A percentile compares a stretch with the other conserved stretches of the same genome.
phyloP scores from a whole-genome alignment of 1,140 invertebrate species.

The Drosophila ficusphila region DNA sequence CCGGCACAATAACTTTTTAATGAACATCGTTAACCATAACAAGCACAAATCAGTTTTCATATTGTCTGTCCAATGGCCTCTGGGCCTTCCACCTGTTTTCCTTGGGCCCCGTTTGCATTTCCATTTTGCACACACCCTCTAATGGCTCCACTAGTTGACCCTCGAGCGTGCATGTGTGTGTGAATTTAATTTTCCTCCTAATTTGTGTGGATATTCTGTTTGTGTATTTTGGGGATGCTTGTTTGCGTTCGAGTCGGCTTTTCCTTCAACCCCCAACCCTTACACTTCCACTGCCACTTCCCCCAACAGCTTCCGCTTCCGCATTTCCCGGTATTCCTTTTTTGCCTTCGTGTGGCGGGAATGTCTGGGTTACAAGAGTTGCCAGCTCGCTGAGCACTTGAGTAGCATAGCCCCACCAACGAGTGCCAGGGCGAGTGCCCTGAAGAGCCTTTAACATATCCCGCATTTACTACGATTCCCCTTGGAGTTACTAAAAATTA shows the following conservation, averaged over 20 bases:
- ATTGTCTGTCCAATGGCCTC: conserved; percentile 36
- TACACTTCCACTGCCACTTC: too few relatives aligned
- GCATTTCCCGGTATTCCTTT: conserved; percentile 27
- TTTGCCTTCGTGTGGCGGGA: neutral
- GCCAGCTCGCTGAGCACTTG: conserved; percentile 66
- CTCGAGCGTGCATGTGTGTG: conserved; percentile 29
- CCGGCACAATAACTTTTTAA: conserved; percentile 49
- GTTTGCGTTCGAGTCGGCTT: conserved; percentile 19
- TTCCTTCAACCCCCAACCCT: conserved; percentile 20
- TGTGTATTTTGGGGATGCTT: conserved; percentile 31
- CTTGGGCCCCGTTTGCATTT: conserved; percentile 16
- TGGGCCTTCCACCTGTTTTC: conserved; percentile 11
- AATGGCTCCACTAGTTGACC: conserved; percentile 48
- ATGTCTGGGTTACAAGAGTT: conserved; percentile 45
- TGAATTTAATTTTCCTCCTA: conserved; percentile 68
- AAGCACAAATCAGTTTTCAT: conserved; percentile 48
- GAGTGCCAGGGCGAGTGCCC: too few relatives aligned
- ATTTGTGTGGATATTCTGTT: conserved; percentile 66
- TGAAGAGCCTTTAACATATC: too few relatives aligned
- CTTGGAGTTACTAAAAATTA: too few relatives aligned
- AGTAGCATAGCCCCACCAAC: conserved; percentile 37
- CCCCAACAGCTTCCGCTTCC: conserved; percentile 76
- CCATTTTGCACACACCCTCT: conserved; percentile 1
- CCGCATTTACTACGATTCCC: too few relatives aligned
- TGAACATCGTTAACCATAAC: conserved; percentile 51